These are phyloP conservation scores for Stichopus chloronotus DNA, from an alignment of 35 echinoderm and acorn worm genomes.

Conservation along the genomic window DNA sequence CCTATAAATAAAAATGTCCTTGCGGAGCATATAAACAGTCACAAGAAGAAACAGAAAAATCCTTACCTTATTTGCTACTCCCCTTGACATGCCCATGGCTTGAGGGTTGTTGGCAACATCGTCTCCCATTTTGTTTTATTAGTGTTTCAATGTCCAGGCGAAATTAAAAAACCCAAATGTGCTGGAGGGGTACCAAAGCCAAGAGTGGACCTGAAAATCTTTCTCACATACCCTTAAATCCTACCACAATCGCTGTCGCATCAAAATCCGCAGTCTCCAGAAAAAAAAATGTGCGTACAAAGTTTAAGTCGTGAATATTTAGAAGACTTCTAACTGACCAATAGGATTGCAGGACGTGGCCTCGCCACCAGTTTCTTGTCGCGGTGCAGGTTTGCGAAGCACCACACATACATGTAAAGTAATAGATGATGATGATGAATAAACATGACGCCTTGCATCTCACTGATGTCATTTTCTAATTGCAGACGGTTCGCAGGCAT, in stretches of 20 bases:
- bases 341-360: not conserved
- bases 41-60: not conserved
- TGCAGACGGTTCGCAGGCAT: too few species aligned
- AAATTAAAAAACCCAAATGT: constrained; percentile 10
- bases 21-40: too few species aligned
- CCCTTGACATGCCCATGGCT: constrained; percentile 52
- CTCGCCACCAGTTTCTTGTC: too few species aligned
- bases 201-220: not conserved
- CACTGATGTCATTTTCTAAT: too few species aligned
- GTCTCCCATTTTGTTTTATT: constrained; percentile 44
- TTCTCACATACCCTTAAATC: constrained; percentile 19
- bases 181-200: constrained; percentile 26
- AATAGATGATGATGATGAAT: too few species aligned
- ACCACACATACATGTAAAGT: too few species aligned
- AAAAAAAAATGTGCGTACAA: not conserved
- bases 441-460: too few species aligned
- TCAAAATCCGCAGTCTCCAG: not conserved
- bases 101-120: constrained; percentile 16
- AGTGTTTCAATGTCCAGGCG: not conserved
- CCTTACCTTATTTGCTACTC: constrained; percentile 40
- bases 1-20: too few species aligned
- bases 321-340: not conserved
- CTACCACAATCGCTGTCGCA: not conserved
- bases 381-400: too few species aligned
- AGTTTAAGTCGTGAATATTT: not conserved